Percentiles rank a stretch among this genome's conserved stretches.
phyloP scores from a whole-genome alignment of 2,113 vertebrate species.

The Natator depressus region DNA sequence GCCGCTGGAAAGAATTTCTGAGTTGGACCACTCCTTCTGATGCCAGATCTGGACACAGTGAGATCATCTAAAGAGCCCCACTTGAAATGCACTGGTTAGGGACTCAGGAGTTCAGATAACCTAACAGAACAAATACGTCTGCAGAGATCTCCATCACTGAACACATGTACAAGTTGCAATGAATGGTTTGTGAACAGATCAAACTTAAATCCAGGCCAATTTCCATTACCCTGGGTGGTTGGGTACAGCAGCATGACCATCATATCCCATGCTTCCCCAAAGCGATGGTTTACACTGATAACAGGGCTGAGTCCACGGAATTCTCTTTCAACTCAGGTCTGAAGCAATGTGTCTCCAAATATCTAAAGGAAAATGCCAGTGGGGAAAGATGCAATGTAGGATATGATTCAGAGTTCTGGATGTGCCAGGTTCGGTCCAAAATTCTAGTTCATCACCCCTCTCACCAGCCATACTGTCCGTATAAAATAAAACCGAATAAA shows the following conservation, averaged over 20 bases:
- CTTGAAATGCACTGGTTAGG: no score
- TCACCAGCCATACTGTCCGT: background rate
- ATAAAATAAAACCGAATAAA: background rate
- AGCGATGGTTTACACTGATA: background rate
- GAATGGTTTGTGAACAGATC: background rate
- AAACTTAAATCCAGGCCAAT: background rate
- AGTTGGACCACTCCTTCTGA: background rate
- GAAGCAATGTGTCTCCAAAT: background rate
- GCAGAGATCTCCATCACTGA: background rate
- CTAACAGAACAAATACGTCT: background rate
- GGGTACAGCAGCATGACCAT: background rate
- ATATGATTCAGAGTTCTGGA: fast-evolving
- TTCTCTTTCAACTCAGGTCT: background rate
- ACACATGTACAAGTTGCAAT: background rate
- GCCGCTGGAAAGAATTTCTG: background rate
- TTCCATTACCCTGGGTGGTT: background rate
- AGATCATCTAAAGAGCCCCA: no score
- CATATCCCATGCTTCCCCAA: background rate
- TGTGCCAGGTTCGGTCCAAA: background rate
- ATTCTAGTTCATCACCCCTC: background rate
- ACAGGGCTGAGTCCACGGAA: background rate
- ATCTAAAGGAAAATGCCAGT: background rate
- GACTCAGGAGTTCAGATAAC: background rate
- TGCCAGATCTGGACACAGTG: background rate
- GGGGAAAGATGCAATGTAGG: background rate